phyloP scores from a whole-genome alignment of 1,140 invertebrate genomes.

The Cataglyphis hispanica region DNA sequence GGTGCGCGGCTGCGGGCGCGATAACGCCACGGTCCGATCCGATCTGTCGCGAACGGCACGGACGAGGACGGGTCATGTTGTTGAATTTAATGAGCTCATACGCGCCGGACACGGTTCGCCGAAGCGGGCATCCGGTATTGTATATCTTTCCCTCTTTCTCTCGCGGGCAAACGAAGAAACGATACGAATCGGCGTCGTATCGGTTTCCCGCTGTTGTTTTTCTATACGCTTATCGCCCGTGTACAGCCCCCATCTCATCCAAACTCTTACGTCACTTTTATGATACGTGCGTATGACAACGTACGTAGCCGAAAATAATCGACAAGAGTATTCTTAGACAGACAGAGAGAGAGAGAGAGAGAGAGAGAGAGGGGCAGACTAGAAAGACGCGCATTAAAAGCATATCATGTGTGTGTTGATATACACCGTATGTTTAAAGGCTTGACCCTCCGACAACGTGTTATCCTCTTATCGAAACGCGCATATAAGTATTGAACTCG shows the following conservation, averaged over 20 bases:
- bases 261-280: constrained; percentile 18
- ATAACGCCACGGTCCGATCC: constrained; percentile 10
- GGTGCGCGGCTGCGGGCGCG: constrained; percentile 16
- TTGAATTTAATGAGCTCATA: constrained; percentile 55
- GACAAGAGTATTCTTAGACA: constrained; percentile 23
- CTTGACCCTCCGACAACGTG: background rate
- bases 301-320: background rate
- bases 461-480: constrained; percentile 18
- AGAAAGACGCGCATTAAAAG: constrained; percentile 18
- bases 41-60: constrained; percentile 51
- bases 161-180: too few relatives aligned
- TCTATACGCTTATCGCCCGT: background rate
- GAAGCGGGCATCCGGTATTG: constrained; percentile 36
- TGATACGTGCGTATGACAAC: background rate
- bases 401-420: constrained; percentile 9
- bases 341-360: too few relatives aligned
- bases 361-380: too few relatives aligned
- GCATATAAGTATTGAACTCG: background rate
- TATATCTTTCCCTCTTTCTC: background rate
- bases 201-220: constrained; percentile 51
- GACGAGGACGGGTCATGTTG: constrained; percentile 31
- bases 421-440: background rate
- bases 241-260: background rate
- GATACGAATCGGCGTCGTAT: constrained; percentile 42
- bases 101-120: constrained; percentile 42